Conservation (phyloP, 2,113 vertebrate genomes). For the Sebastes schlegelii region DNA sequence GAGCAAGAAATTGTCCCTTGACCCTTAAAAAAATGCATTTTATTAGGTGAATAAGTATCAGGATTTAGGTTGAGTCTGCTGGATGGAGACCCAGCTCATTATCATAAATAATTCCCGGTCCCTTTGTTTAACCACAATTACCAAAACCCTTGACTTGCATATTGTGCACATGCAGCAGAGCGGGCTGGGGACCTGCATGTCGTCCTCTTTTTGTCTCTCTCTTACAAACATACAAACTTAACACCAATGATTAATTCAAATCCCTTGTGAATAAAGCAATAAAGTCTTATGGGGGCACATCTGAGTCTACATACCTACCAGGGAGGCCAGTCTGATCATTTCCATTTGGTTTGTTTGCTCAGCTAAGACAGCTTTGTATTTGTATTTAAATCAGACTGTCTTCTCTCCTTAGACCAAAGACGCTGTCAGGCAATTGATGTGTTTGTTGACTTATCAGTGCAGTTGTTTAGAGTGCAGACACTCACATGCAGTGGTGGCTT, state of each 20-base stretch:
- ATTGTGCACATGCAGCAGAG: conserved; percentile 3
- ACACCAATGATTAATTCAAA: conserved; percentile 69
- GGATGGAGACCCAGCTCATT: not conserved
- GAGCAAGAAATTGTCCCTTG: no score
- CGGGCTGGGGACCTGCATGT: not conserved
- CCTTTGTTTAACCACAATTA: conserved; percentile 20
- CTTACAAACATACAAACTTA: conserved; percentile 14
- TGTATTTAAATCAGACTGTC: conserved; percentile 72
- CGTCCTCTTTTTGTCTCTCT: conserved; percentile 20
- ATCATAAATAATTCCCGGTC: conserved; percentile 1
- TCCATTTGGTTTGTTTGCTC: conserved; percentile 69
- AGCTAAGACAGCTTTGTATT: conserved; percentile 69
- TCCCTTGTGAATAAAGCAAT: conserved; percentile 75
- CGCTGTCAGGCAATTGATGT: conserved; percentile 14
- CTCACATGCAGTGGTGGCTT: not conserved
- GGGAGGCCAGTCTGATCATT: conserved; percentile 38
- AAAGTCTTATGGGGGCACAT: conserved; percentile 68
- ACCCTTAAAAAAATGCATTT: no score
- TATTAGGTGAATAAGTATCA: no score
- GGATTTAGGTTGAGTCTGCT: not conserved
- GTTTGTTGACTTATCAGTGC: conserved; percentile 23
- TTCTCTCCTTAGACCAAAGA: conserved; percentile 49
- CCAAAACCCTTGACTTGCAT: conserved; percentile 7
- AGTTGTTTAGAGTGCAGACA: conserved; percentile 29
- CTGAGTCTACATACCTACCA: conserved; percentile 62